Evolutionary conservation across 1,140 invertebrate genomes (phyloP).

Genomic region (Harlomillsia oculata): DNA sequence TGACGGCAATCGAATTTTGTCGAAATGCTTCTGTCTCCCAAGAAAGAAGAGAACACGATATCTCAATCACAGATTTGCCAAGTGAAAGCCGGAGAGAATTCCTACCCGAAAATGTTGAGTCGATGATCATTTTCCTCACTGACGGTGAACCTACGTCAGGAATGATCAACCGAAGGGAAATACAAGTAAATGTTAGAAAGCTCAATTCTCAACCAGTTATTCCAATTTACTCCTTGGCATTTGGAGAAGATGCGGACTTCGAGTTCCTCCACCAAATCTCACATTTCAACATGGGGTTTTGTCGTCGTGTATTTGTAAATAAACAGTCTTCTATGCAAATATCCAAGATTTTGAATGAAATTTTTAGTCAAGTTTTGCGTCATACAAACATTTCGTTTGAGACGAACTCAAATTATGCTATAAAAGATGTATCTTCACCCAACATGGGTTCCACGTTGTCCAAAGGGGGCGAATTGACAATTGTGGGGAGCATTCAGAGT

Average conservation of each 20-base stretch:
- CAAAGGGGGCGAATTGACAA: slow-evolving; percentile 49
- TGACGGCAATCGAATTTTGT: slow-evolving; percentile 42
- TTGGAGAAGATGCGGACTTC: slow-evolving; percentile 58
- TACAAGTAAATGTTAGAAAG: slow-evolving; percentile 36
- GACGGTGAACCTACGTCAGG: slow-evolving; percentile 60
- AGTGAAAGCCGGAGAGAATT: neutral
- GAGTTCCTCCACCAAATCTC: slow-evolving; percentile 54
- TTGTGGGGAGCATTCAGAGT: slow-evolving; percentile 44
- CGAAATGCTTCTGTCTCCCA: neutral
- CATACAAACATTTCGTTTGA: slow-evolving; percentile 53
- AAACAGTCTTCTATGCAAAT: slow-evolving; percentile 56
- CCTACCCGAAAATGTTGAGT: slow-evolving; percentile 39
- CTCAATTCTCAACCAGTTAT: slow-evolving; percentile 1
- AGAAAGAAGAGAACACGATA: neutral
- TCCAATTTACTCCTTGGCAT: slow-evolving; percentile 55
- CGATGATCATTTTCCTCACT: slow-evolving; percentile 62
- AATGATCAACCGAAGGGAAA: slow-evolving; percentile 44
- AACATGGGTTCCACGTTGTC: slow-evolving; percentile 47
- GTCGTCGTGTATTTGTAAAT: slow-evolving; percentile 60
- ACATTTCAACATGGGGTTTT: slow-evolving; percentile 54
- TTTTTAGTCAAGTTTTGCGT: slow-evolving; percentile 55
- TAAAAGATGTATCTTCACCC: slow-evolving; percentile 38
- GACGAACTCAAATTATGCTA: slow-evolving; percentile 40
- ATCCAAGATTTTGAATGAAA: slow-evolving; percentile 58
- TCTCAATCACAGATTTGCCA: neutral